Evolutionary conservation across 2,888 invertebrate genomes (phyloP).

Genomic region (Leptothorax acervorum): DNA sequence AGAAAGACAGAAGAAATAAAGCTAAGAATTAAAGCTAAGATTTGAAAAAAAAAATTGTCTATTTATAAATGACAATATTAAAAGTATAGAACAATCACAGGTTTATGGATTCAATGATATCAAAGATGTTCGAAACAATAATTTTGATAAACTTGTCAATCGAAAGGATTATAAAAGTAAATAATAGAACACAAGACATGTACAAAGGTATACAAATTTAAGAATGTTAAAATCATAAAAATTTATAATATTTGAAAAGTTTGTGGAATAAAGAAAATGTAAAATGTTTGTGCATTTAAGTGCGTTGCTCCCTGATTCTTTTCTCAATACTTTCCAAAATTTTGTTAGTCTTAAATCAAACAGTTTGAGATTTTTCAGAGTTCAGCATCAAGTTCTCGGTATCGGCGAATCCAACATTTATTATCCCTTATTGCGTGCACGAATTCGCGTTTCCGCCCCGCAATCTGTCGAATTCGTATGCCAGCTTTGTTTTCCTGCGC

Average conservation of each 20-base stretch:
- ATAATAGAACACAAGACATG: neutral
- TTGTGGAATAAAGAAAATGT: neutral
- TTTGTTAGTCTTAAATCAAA: neutral
- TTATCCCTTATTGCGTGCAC: conserved; percentile 18
- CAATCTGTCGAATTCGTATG: conserved; percentile 46
- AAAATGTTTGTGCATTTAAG: neutral
- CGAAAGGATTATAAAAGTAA: neutral
- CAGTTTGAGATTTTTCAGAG: too few relatives aligned
- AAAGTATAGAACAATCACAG: neutral
- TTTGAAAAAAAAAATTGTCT: neutral
- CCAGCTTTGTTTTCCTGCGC: conserved; percentile 28
- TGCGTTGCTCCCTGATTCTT: neutral
- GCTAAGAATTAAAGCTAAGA: neutral
- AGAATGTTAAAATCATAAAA: neutral
- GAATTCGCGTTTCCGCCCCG: neutral
- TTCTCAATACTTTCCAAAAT: neutral
- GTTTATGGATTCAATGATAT: neutral
- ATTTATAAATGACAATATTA: neutral
- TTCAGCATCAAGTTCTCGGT: neutral
- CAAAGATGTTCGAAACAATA: neutral
- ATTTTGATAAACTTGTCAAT: neutral
- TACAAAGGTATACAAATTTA: neutral
- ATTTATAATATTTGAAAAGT: neutral
- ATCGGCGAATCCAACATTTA: neutral
- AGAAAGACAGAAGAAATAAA: neutral